Percentiles rank a stretch among this genome's conserved stretches.
Evolutionary conservation across 2,888 invertebrate genomes (phyloP).

Genomic region (Dryadula phaetusa): DNA sequence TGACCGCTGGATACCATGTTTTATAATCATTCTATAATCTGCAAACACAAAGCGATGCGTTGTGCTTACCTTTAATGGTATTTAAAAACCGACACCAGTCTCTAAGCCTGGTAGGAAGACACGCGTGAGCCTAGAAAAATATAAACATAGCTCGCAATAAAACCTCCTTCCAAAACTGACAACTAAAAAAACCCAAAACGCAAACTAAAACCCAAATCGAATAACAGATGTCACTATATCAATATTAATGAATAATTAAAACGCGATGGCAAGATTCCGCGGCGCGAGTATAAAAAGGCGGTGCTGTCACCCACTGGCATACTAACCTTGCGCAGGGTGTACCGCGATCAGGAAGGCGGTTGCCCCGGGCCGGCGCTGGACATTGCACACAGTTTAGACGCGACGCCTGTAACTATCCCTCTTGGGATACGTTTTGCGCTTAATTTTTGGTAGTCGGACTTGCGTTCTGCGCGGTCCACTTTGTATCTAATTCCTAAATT

Average conservation of each 20-base stretch:
- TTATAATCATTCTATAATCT: no score
- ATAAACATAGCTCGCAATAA: neutral
- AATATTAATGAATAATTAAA: constrained; percentile 51
- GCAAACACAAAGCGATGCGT: no score
- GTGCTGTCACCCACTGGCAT: constrained; percentile 50
- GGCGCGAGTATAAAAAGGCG: constrained; percentile 53
- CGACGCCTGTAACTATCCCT: constrained; percentile 85
- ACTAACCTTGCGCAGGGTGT: constrained; percentile 91
- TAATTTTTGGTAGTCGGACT: constrained; percentile 87
- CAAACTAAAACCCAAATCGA: constrained; percentile 16
- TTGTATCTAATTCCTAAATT: no score
- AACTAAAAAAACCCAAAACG: neutral
- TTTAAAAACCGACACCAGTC: no score
- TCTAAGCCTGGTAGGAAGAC: no score
- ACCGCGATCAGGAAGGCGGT: constrained; percentile 89
- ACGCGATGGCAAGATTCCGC: constrained; percentile 63
- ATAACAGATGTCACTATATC: constrained; percentile 70
- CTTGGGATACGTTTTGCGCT: constrained; percentile 84
- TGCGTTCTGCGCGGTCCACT: constrained; percentile 85
- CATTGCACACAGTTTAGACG: constrained; percentile 87
- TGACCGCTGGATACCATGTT: no score
- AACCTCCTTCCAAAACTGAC: neutral
- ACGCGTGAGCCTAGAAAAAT: no score
- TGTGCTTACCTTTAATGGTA: no score
- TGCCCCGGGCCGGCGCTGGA: constrained; percentile 85